Base-by-base conservation (phyloP, 2,113 vertebrate species). In the Phoenicopterus ruber region DNA sequence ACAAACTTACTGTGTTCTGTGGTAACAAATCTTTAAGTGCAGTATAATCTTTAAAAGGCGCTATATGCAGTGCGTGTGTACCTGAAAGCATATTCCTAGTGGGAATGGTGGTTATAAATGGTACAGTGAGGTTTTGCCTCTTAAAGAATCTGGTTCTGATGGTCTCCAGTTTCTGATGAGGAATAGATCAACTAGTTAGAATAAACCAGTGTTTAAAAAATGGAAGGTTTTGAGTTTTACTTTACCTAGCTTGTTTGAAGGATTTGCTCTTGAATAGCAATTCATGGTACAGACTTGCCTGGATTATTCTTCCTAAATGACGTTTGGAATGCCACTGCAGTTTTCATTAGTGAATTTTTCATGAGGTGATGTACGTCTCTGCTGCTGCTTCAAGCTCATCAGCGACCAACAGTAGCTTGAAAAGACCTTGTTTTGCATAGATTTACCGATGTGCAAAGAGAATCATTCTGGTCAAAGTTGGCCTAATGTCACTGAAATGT, bases 1-100 rank as follows among this genome's bases (percentile, higher is more conserved):
- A 32, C 7, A 52, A 36, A 21, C 5, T 69, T 59, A 3, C 13
- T 26, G 1, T 42, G 4, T 77, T 70, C 26, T 78, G 6, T 21
- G 5, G 10, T 34, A 66, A 76, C 15, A 55, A 9, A 65, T 17
- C 11, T 52, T 76, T 15, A 77, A 83, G 11, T 13, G 44, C 4
- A 14, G 11, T 24, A 52, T 73, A 47, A 57, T 19, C 32, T 83
- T 77, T 36, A 44, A 22, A 81, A 70, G 2, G 17, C 54, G 2
- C 12, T 70, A 5, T 15, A 6, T 61, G 2, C 31, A 49, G 11
- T 9, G 2, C 0, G 0, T 2, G 1, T n/a, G 7, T 52, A 80
- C 13, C 25, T 84, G 46, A 81, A 62, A 58, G 5, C 2, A 31
- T 15, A 44, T 12, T 63, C 31, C 19, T 88, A 14, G 22, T 47